Base-by-base conservation (phyloP, 2,888 invertebrate species). In the Eucera pruinosa region DNA sequence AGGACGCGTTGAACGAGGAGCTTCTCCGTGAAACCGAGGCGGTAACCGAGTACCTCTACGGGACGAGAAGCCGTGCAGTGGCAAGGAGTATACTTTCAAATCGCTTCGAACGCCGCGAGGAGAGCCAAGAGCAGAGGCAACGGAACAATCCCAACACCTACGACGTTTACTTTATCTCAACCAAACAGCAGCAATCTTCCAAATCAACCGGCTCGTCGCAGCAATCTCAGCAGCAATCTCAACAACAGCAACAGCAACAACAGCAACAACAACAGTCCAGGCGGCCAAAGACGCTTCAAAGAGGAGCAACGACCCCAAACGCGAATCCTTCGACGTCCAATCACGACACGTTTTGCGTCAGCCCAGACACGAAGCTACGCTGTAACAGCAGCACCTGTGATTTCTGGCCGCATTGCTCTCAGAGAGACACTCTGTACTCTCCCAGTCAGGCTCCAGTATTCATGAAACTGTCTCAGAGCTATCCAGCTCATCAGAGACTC, bases 381-480 rank as follows among this genome's bases (percentile, higher is more conserved):
- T 94, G 94, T 88, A 94, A 93, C 85, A 93, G 93, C 60, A 93
- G 93, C 76, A 93, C 94, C 13, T 95, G 95, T 87, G 94, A 95
- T 84, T 95, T 94, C 91, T 95, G 95, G 95, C 95, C 95, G 18
- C 94, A 94, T 69, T 94, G 94, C 83, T 93, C 93, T 0, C 94
- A 94, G 78, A 90, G 93, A 23, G 93, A 93, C 45, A 90, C 89
- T 23, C 74, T 90, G 30, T 90, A 89, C 58, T 89, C 90, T 1
- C 88, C 92, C 9, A 87, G 81, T 65, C 90, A 90, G 7, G 82
- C 78, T 4, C 87, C 89, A 0, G 83, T 89, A 36, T 88, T 87
- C 54, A 94, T 94, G 93, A 91, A 93, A 55, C 86, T 93, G 1
- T 94, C 94, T 0, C 94, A 94, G 83, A 94, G 94, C 84, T 94